A percentile compares a stretch with the other conserved stretches of the same genome.
These are phyloP conservation scores for Sesamia inferens DNA, from an alignment of 2,888 invertebrate genomes.

Conservation along the genomic window DNA sequence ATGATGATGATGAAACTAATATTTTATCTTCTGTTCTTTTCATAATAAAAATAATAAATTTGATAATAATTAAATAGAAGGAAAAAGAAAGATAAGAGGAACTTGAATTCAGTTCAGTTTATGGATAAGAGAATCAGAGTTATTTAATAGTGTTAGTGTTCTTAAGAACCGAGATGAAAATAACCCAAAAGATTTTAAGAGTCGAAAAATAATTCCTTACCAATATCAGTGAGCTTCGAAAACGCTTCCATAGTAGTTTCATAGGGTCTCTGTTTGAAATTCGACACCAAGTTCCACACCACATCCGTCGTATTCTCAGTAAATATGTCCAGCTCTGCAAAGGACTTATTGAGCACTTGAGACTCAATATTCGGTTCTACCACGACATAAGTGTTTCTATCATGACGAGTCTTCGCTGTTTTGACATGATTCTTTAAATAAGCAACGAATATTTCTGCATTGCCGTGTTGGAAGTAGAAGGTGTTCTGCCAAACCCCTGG, in stretches of 20 bases:
- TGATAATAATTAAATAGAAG: too few species aligned
- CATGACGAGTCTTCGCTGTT: slow-evolving; percentile 92
- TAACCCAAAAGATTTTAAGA: too few species aligned
- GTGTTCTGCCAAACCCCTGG: slow-evolving; percentile 92
- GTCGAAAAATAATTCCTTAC: slow-evolving; percentile 76
- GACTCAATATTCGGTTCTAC: slow-evolving; percentile 91
- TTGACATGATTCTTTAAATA: slow-evolving; percentile 91
- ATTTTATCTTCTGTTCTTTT: too few species aligned
- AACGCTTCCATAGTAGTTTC: slow-evolving; percentile 96
- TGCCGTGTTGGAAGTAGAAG: slow-evolving; percentile 96
- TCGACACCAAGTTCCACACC: slow-evolving; percentile 90
- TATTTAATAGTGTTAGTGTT: too few species aligned
- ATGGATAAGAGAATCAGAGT: too few species aligned
- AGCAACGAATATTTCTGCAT: slow-evolving; percentile 93
- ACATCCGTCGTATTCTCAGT: slow-evolving; percentile 92
- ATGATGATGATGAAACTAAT: too few species aligned
- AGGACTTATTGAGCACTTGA: slow-evolving; percentile 94
- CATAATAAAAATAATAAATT: too few species aligned
- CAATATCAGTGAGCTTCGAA: slow-evolving; percentile 95
- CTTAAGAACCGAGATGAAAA: too few species aligned
- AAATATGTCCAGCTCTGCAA: slow-evolving; percentile 96
- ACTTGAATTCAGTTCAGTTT: too few species aligned
- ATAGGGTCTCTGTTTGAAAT: slow-evolving; percentile 92
- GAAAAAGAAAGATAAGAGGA: too few species aligned
- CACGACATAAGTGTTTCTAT: slow-evolving; percentile 91